Conservation (phyloP, 2,797 vertebrate genomes). For the Cryptoblepharus egeriae region DNA sequence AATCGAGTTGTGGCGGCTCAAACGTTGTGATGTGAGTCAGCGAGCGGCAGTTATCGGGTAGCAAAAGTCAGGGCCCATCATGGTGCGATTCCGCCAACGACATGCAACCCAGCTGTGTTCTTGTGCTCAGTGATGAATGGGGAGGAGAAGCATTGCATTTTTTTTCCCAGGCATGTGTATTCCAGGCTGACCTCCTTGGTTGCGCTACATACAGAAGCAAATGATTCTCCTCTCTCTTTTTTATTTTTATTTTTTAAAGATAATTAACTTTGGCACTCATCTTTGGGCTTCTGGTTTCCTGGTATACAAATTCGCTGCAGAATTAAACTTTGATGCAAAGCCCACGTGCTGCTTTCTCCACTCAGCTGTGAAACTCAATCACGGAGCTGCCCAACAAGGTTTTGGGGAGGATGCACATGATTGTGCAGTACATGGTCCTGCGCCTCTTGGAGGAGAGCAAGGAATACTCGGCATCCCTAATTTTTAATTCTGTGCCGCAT, state of each 20-base stretch:
- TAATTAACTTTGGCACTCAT: neutral
- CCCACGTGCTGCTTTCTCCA: too few relatives aligned
- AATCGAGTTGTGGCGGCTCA: neutral
- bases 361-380: too few relatives aligned
- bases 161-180: neutral
- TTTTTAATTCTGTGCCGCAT: too few relatives aligned
- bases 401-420: too few relatives aligned
- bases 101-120: neutral
- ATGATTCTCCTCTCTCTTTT: neutral
- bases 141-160: neutral
- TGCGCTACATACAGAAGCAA: neutral
- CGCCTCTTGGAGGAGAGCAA: too few relatives aligned
- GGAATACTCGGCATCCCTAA: too few relatives aligned
- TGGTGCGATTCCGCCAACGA: neutral
- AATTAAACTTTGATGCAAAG: neutral
- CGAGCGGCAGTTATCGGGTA: neutral
- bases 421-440: too few relatives aligned
- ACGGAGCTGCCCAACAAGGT: too few relatives aligned
- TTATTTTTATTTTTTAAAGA: too few relatives aligned
- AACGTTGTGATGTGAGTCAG: slow-evolving; percentile 9
- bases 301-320: too few relatives aligned
- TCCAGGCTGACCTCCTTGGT: neutral
- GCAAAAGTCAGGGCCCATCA: neutral
- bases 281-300: neutral
- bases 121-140: neutral